These are phyloP conservation scores for Melanostoma scalare DNA, from an alignment of 2,888 invertebrate genomes.

Conservation along the genomic window DNA sequence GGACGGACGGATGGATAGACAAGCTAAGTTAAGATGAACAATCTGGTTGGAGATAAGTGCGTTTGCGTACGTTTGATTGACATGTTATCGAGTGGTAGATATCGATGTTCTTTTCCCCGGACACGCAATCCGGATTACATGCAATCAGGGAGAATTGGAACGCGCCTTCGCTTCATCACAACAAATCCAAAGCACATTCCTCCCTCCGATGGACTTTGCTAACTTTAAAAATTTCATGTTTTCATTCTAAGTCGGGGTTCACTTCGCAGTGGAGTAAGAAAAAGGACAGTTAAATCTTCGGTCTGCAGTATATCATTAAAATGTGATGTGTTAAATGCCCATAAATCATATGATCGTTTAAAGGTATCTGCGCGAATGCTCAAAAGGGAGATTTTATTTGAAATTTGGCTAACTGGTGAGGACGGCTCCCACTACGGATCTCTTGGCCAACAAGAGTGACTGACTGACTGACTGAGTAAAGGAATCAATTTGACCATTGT, in stretches of 20 bases:
- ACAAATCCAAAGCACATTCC: conserved; percentile 7
- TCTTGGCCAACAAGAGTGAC: neutral
- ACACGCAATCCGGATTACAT: conserved; percentile 60
- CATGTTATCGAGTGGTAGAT: conserved; percentile 63
- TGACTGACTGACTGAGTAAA: neutral
- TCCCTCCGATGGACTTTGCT: neutral
- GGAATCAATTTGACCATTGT: conserved; percentile 52
- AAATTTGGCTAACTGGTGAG: conserved; percentile 43
- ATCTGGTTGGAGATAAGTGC: conserved; percentile 50
- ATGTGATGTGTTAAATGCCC: conserved; percentile 73
- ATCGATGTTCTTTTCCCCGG: conserved; percentile 19
- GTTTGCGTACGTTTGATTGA: conserved; percentile 65
- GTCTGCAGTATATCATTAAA: conserved; percentile 65
- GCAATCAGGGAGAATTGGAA: conserved; percentile 19
- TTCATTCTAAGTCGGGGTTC: neutral
- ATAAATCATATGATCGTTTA: conserved; percentile 73
- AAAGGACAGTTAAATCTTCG: conserved; percentile 22
- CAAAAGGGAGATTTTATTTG: conserved; percentile 56
- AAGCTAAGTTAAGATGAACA: conserved; percentile 23
- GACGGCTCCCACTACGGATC: conserved; percentile 17
- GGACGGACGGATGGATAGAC: conserved; percentile 26
- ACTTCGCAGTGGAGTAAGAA: neutral
- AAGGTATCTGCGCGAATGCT: conserved; percentile 22
- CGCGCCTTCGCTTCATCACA: conserved; percentile 20
- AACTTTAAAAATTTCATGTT: neutral